Evolutionary conservation across 2,888 invertebrate species (phyloP).

Genomic region (Microdon myrmicae): DNA sequence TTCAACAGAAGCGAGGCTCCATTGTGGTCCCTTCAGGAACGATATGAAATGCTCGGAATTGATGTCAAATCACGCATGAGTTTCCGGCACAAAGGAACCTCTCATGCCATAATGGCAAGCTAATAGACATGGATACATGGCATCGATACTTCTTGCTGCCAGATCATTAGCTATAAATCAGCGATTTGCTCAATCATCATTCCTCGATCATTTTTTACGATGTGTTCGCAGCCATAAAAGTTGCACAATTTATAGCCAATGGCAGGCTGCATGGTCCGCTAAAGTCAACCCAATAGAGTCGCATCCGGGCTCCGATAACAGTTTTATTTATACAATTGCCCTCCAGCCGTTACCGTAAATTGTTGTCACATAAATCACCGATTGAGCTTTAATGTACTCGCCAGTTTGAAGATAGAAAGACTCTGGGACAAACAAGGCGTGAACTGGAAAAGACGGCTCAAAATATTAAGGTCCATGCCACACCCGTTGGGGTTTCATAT

Average conservation of each 20-base stretch:
- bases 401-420: constrained; percentile 5
- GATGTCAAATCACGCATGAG: constrained; percentile 26
- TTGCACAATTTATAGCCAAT: constrained; percentile 35
- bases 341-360: constrained; percentile 10
- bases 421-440: constrained; percentile 6
- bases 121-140: constrained; percentile 8
- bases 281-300: constrained; percentile 23
- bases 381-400: constrained; percentile 36
- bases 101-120: background rate
- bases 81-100: background rate
- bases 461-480: constrained; percentile 1
- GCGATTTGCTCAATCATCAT: constrained; percentile 52
- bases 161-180: constrained; percentile 37
- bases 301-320: constrained; percentile 41
- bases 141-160: constrained; percentile 27
- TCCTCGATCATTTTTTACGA: constrained; percentile 52
- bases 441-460: background rate
- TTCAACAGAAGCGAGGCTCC: too few relatives aligned
- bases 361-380: constrained; percentile 39
- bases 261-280: constrained; percentile 6
- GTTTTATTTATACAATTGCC: constrained; percentile 40
- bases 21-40: too few relatives aligned
- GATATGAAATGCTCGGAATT: constrained; percentile 34
- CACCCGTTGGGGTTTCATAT: constrained; percentile 10
- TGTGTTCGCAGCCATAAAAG: constrained; percentile 48